Percentiles rank a stretch among this genome's conserved stretches.
Conservation (phyloP, 92 coral and sea anemone genomes). For the Desmophyllum pertusum region DNA sequence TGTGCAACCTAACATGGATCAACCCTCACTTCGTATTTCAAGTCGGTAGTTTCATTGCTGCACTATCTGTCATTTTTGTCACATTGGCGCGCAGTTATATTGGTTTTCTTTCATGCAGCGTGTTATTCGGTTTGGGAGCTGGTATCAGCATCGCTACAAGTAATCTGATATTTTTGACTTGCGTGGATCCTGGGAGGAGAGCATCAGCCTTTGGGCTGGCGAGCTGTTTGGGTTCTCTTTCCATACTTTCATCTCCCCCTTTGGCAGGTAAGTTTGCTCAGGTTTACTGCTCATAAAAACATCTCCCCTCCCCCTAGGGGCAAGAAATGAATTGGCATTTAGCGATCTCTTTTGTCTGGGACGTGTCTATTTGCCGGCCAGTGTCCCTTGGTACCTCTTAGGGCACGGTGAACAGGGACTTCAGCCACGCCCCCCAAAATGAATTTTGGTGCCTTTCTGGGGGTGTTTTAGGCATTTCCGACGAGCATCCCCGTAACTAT, state of each 20-base stretch:
- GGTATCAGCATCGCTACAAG: conserved; percentile 18
- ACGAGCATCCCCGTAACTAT: too few relatives aligned
- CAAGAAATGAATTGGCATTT: too few relatives aligned
- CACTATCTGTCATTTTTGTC: conserved; percentile 7
- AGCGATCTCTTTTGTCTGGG: too few relatives aligned
- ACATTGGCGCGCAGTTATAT: conserved; percentile 2
- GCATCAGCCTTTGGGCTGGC: conserved; percentile 55
- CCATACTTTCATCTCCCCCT: conserved; percentile 18
- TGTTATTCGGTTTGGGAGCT: conserved; percentile 26
- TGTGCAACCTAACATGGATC: conserved; percentile 29
- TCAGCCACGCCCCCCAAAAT: neutral
- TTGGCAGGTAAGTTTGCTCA: conserved; percentile 17
- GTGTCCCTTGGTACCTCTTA: too few relatives aligned
- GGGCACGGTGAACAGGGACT: neutral
- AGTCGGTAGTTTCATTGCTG: conserved; percentile 12
- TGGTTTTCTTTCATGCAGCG: conserved; percentile 15
- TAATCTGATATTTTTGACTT: conserved; percentile 42
- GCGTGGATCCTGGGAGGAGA: conserved; percentile 39
- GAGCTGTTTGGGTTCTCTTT: conserved; percentile 14
- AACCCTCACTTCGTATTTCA: conserved; percentile 36
- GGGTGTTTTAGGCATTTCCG: too few relatives aligned
- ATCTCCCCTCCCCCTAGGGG: too few relatives aligned
- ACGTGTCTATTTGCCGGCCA: too few relatives aligned
- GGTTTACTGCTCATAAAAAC: neutral
- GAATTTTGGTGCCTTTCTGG: too few relatives aligned